Evolutionary conservation across 1,140 invertebrate species (phyloP).

Genomic region (Argopecten irradians): DNA sequence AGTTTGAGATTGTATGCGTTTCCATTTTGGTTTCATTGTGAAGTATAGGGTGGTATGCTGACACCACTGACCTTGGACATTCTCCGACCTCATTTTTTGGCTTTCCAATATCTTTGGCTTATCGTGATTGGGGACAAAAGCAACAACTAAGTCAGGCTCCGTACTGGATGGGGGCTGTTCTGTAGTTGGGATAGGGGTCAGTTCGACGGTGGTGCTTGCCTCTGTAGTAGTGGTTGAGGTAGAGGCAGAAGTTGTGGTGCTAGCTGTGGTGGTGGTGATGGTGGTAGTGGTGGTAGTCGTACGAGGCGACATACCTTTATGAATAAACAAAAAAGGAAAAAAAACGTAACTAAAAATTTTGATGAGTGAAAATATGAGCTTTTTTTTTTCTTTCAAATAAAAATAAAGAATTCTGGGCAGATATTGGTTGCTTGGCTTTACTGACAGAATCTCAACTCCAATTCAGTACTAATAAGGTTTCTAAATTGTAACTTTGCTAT

Average conservation of each 20-base stretch:
- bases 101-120: slow-evolving; percentile 17
- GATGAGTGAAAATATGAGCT: background rate
- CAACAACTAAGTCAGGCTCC: background rate
- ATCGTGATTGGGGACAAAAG: background rate
- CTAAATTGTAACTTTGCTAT: no score
- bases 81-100: background rate
- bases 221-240: background rate
- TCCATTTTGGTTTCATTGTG: background rate
- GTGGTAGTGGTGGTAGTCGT: background rate
- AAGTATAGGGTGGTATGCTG: background rate
- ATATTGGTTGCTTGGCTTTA: no score
- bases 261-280: background rate
- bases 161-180: background rate
- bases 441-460: no score
- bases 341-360: background rate
- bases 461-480: no score
- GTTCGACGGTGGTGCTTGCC: background rate
- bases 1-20: background rate
- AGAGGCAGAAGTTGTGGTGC: background rate
- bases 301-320: background rate
- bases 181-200: background rate
- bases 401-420: no score
- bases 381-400: no score
- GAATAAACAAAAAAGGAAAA: background rate
- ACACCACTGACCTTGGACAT: background rate